These are phyloP conservation scores for Metopolophium dirhodum DNA, from an alignment of 1,140 invertebrate species.

Conservation along the genomic window DNA sequence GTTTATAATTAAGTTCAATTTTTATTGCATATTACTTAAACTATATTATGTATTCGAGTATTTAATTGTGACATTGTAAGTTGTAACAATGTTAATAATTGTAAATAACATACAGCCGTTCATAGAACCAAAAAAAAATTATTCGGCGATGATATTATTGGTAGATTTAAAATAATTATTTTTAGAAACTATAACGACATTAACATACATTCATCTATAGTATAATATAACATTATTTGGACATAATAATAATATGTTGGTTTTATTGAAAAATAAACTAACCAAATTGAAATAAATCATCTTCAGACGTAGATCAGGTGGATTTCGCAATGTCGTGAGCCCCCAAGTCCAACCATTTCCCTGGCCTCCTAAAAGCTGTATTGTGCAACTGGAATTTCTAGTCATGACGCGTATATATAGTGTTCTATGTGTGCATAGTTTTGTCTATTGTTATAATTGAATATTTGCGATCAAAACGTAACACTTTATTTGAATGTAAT, in stretches of 20 bases:
- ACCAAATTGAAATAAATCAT: background rate
- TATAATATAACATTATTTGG: background rate
- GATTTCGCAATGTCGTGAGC: background rate
- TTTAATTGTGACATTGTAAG: too few species aligned
- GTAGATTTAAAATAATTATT: background rate
- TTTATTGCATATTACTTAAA: too few species aligned
- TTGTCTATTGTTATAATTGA: background rate
- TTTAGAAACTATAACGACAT: background rate
- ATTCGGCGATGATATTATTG: background rate
- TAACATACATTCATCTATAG: background rate
- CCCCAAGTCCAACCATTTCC: background rate
- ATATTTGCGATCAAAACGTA: background rate
- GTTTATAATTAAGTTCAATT: too few species aligned
- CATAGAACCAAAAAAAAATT: background rate
- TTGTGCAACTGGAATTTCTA: background rate
- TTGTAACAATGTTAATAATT: background rate
- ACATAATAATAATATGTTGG: background rate
- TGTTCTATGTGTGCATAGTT: background rate
- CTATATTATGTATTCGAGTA: too few species aligned
- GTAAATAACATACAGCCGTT: background rate
- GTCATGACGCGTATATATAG: background rate
- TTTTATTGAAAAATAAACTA: background rate
- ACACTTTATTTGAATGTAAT: constrained; percentile 10
- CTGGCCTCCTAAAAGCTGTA: background rate
- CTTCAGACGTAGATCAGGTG: background rate